Percentiles rank a stretch among this genome's conserved stretches.
Evolutionary conservation across 2,888 invertebrate genomes (phyloP).

Genomic region (Homarus gammarus): DNA sequence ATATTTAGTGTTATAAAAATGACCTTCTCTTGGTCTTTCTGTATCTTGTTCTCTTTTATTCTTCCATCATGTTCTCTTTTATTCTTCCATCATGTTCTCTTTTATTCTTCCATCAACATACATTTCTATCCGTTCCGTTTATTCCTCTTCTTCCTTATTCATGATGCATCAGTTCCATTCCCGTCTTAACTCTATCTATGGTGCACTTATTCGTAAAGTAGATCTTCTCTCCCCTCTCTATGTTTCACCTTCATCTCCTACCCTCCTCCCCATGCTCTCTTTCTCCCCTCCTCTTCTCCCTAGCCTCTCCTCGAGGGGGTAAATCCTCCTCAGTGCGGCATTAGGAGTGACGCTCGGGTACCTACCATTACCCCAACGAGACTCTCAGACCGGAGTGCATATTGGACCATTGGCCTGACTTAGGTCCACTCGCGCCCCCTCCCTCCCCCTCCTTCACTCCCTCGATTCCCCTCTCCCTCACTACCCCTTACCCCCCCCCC

Average conservation of each 20-base stretch:
- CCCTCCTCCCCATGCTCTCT: neutral
- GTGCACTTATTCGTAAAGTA: too few relatives aligned
- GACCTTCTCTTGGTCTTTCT: neutral
- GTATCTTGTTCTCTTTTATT: neutral
- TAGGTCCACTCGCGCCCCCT: neutral
- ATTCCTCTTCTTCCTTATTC: too few relatives aligned
- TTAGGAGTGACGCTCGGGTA: too few relatives aligned
- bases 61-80: neutral
- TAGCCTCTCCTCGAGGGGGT: neutral
- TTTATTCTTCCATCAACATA: neutral
- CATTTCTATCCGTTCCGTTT: too few relatives aligned
- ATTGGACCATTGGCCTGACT: slow-evolving; percentile 25
- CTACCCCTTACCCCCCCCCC: neutral
- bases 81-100: neutral
- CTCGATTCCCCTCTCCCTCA: neutral
- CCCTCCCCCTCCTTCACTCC: slow-evolving; percentile 8
- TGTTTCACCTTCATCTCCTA: neutral
- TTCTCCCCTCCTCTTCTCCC: neutral
- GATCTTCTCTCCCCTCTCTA: too few relatives aligned
- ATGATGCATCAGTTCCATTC: too few relatives aligned
- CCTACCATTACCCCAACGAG: too few relatives aligned
- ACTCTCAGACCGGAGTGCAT: too few relatives aligned
- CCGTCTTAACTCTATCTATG: too few relatives aligned
- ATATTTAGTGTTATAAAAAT: too few relatives aligned
- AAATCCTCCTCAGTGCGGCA: too few relatives aligned